Conservation (phyloP, 2,797 vertebrate genomes). For the Melanotaenia boesemani region DNA sequence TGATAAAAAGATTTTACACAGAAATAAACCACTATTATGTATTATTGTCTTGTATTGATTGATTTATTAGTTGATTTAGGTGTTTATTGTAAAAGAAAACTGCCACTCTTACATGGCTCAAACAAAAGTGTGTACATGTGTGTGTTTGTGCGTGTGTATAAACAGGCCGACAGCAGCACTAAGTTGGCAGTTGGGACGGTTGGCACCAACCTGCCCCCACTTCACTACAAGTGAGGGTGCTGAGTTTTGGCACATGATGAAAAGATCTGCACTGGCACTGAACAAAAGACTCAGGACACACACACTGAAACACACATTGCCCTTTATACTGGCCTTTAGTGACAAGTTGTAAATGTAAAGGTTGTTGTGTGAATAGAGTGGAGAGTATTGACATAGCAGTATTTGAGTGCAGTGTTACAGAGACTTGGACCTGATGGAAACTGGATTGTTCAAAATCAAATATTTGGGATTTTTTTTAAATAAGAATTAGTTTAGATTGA, state of each 20-base stretch:
- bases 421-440: background rate
- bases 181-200: conserved; percentile 64
- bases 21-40: no score
- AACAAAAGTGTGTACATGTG: conserved; percentile 19
- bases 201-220: conserved; percentile 76
- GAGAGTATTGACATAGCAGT: conserved; percentile 17
- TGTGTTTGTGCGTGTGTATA: conserved; percentile 20
- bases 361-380: conserved; percentile 24
- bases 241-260: conserved; percentile 78
- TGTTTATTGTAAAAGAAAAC: no score
- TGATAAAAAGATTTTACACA: no score
- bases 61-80: no score
- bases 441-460: background rate
- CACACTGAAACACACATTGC: conserved; percentile 24
- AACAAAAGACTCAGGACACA: conserved; percentile 58
- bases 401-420: conserved; percentile 30
- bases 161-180: conserved; percentile 51
- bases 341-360: conserved; percentile 30
- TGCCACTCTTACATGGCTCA: no score
- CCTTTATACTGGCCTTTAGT: conserved; percentile 28
- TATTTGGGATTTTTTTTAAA: background rate
- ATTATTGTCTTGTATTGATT: no score
- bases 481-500: conserved; percentile 15
- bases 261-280: conserved; percentile 71
- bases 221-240: conserved; percentile 77